Evolutionary conservation across 2,888 invertebrate species (phyloP), one percentile per base, ranked within the genome.

Genomic region (Eueremaeus valkanovi): DNA sequence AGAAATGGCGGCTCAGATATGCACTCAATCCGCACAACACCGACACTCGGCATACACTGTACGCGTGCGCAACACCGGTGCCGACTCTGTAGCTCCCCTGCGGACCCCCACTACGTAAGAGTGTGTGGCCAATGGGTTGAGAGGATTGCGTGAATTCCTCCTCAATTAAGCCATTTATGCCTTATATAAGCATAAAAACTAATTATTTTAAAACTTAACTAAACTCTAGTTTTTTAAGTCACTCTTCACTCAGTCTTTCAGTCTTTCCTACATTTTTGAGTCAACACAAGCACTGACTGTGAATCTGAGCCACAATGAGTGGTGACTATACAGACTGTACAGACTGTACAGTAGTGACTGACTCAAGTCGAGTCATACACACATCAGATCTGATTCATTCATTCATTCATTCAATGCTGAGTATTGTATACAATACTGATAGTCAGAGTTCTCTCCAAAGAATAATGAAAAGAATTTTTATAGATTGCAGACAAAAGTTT

Each of bases 101-200:
- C 49, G 9, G n/a, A n/a, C 24, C 29, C 61, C 61, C 61, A 27
- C 9, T n/a, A 31, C 61, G 61, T 61, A 13, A 61, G 16, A 11
- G 8, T 16, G 29, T 3, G 9, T 3, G 24, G n/a, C 61, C 61
- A 61, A 61, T 61, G 33, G 24, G 18, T 31, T 6, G 9, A 11
- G 18, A 13, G 61, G 3, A 61, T 61, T 33, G 31, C 16, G 33
- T 61, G 61, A 61, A 61, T 33, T 61, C 61, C 61, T 61, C 33
- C 18, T 33, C 61, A 61, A 61, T 61, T 61, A 61, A 61, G n/a
- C 33, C 31, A 33, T 61, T 61, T 61, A 61, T 61, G 31, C 61
- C 61, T 33, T 33, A 61, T 61, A 61, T 61, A 61, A 61, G 33
- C 61, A 61, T 33, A 61, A 61, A 55, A 58, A 61, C 31, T 61